Evolutionary conservation across 2,888 invertebrate genomes (phyloP).

Genomic region (Caenorhabditis becei): DNA sequence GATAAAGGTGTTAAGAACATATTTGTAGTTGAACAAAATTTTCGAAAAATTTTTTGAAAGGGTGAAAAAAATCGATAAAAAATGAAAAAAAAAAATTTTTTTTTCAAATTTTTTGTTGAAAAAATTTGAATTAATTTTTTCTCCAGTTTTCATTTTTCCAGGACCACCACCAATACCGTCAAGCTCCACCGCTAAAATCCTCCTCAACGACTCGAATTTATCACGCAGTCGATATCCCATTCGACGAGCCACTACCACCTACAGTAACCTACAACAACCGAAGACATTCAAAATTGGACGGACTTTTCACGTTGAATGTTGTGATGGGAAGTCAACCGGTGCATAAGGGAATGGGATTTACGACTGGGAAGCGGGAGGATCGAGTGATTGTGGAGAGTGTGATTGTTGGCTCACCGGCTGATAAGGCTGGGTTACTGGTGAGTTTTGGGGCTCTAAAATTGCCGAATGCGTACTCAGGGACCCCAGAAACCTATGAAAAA

Average conservation of each 20-base stretch:
- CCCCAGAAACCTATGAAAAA: not conserved
- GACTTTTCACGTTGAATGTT: slow-evolving; percentile 62
- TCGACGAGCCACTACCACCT: slow-evolving; percentile 67
- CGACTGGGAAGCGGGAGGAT: slow-evolving; percentile 80
- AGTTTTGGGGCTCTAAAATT: slow-evolving; percentile 10
- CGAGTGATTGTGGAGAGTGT: slow-evolving; percentile 82
- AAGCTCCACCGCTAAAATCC: slow-evolving; percentile 32
- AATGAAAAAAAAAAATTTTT: too few species aligned
- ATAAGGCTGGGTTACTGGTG: slow-evolving; percentile 67
- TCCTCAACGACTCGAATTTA: slow-evolving; percentile 58
- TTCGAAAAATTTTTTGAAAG: too few species aligned
- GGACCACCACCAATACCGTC: slow-evolving; percentile 23
- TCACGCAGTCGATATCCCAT: slow-evolving; percentile 71
- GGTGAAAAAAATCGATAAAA: too few species aligned
- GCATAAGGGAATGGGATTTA: slow-evolving; percentile 82
- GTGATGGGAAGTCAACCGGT: slow-evolving; percentile 68
- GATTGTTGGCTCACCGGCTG: slow-evolving; percentile 79
- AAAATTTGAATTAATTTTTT: too few species aligned
- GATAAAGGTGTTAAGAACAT: too few species aligned
- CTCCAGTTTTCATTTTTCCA: not conserved
- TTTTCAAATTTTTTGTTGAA: too few species aligned
- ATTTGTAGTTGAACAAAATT: too few species aligned
- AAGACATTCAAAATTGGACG: slow-evolving; percentile 40
- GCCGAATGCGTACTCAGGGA: not conserved
- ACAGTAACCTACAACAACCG: not conserved